Evolutionary conservation across 2,888 invertebrate genomes (phyloP), one percentile per base, ranked within the genome.

Genomic region (Xanthorhoe spadicearia): DNA sequence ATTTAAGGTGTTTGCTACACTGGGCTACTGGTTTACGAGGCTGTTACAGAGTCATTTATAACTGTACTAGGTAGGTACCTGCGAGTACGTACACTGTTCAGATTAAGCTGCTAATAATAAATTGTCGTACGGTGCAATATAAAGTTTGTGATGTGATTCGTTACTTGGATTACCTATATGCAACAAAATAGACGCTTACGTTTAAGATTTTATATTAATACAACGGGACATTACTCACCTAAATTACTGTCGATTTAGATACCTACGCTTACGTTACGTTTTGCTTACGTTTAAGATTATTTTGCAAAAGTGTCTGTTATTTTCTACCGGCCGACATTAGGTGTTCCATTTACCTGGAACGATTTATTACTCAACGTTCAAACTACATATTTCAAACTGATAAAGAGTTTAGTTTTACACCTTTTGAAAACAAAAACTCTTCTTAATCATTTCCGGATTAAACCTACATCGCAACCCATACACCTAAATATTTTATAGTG

Each of bases 1-100:
- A 88, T 87, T 87, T 87, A 86, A 82, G 80, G 80, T 81, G 82
- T 84, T 83, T 79, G 82, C 81, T 80, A 78, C 83, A 83, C 75
- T 79, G 75, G 79, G 78, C 76, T 76, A 81, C 77, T 77, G 77
- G 81, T 83, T 84, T 80, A 78, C 76, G 68, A 77, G 74, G 70
- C 71, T 72, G 71, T 73, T 77, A 72, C 73, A 70, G 68, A 75
- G 67, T 52, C 70, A 74, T 76, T 74, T 71, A 70, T 74, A 67
- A 69, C 72, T 65, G 63, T 66, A 23, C 23, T 23, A 23, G 23
- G 23, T 3, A 63, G 18, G 5, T 48, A 35, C 54, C 51, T 54
- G 4, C n/a, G n/a, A 4, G 23, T 32, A 38, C 18, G 53, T 10
- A 55, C 50, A 54, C 52, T 59, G 69, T 64, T 61, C 71, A 69